Percentiles rank a stretch among this genome's conserved stretches.
These are phyloP conservation scores for Mellilla xanthometata DNA, from an alignment of 2,888 invertebrate species.

Conservation along the genomic window DNA sequence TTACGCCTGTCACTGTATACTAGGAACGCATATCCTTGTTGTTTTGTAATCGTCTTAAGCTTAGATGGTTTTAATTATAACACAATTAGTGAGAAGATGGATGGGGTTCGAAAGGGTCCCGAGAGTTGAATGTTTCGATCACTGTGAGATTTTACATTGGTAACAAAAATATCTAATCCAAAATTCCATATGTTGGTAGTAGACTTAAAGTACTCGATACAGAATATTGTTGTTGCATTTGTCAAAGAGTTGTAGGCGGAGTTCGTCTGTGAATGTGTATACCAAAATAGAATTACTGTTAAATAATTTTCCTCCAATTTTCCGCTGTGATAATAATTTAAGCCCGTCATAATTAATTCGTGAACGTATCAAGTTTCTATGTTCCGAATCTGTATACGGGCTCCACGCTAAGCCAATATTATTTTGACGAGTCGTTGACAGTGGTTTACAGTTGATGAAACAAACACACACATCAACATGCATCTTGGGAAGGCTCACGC, in stretches of 20 bases:
- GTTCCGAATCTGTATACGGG: constrained; percentile 60
- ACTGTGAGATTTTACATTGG: constrained; percentile 15
- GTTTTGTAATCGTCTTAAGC: constrained; percentile 42
- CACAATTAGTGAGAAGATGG: constrained; percentile 62
- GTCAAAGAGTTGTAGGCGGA: too few relatives aligned
- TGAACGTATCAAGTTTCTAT: constrained; percentile 67
- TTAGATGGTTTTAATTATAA: constrained; percentile 61
- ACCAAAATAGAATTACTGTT: constrained; percentile 16
- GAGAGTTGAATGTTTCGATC: constrained; percentile 46
- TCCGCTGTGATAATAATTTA: constrained; percentile 29
- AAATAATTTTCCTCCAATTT: constrained; percentile 24
- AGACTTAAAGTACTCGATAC: too few relatives aligned
- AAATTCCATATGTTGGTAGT: too few relatives aligned
- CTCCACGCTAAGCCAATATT: constrained; percentile 75
- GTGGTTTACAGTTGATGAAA: constrained; percentile 79
- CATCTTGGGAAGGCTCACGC: constrained; percentile 43
- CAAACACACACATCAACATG: constrained; percentile 56
- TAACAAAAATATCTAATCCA: too few relatives aligned
- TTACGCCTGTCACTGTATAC: constrained; percentile 23
- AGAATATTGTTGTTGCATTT: too few relatives aligned
- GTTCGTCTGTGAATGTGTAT: too few relatives aligned
- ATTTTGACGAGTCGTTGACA: constrained; percentile 82
- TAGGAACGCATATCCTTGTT: constrained; percentile 16
- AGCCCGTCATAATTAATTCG: constrained; percentile 56
- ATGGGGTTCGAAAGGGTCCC: constrained; percentile 47